Conservation (phyloP, 2,113 vertebrate genomes). For the Pluvianellus socialis region DNA sequence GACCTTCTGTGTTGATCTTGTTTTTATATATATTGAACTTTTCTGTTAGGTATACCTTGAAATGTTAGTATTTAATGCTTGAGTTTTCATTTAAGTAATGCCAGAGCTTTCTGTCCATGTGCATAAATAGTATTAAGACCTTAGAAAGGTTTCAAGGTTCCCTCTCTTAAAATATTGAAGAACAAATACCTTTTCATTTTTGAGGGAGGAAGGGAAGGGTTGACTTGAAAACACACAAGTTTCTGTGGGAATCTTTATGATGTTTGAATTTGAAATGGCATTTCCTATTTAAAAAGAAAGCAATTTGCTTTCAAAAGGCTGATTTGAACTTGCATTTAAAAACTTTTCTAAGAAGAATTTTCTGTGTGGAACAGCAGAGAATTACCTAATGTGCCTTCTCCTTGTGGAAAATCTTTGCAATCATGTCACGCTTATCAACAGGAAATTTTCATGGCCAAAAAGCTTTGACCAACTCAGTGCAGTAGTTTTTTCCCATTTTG, state of each 20-base stretch:
- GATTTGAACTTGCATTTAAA: not conserved
- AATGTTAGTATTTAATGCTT: slow-evolving; percentile 13
- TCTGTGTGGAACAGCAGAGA: not conserved
- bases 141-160: not conserved
- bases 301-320: not conserved
- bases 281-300: not conserved
- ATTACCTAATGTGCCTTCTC: not conserved
- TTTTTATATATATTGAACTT: not conserved
- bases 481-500: not conserved
- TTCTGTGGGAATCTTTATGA: not conserved
- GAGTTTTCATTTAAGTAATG: not conserved
- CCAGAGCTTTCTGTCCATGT: not conserved
- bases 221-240: not conserved
- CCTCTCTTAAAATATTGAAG: not conserved
- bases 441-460: not conserved
- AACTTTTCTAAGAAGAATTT: not conserved
- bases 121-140: not conserved
- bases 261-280: not conserved
- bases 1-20: not conserved
- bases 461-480: not conserved
- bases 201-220: not conserved
- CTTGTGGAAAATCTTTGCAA: not conserved
- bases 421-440: not conserved
- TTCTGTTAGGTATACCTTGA: not conserved
- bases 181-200: not conserved